These are phyloP conservation scores for Fulmarus glacialis DNA, from an alignment of 2,113 vertebrate genomes.

Conservation along the genomic window DNA sequence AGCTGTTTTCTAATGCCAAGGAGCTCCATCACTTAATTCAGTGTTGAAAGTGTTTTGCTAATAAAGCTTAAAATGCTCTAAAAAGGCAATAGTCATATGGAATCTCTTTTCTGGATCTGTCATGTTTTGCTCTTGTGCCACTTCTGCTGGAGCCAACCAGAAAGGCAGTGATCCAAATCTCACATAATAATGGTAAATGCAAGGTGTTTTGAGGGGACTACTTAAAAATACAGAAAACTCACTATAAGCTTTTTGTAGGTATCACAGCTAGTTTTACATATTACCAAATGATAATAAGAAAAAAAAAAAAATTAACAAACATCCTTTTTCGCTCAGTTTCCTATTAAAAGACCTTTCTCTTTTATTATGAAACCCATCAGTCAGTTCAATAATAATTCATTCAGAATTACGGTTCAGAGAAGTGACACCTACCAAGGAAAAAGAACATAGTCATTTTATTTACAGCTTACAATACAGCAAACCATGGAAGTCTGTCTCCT, in stretches of 20 bases:
- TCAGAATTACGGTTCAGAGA: not conserved
- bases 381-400: not conserved
- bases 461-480: not conserved
- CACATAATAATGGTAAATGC: not conserved
- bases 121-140: not conserved
- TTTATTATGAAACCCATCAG: not conserved
- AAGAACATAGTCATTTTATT: not conserved
- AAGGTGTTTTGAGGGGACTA: not conserved
- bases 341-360: not conserved
- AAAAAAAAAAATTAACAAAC: not conserved
- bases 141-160: not conserved
- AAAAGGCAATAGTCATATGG: not conserved
- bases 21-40: not conserved
- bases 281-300: not conserved
- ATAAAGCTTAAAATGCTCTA: slow-evolving; percentile 1
- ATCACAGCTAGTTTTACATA: not conserved
- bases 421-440: not conserved
- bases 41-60: slow-evolving; percentile 6
- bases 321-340: not conserved
- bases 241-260: not conserved
- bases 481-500: not conserved
- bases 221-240: not conserved
- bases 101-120: not conserved
- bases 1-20: not conserved
- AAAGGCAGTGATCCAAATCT: not conserved